A percentile compares a stretch with the other conserved stretches of the same genome.
These are phyloP conservation scores for Perithous albicinctus DNA, from an alignment of 2,888 invertebrate species.

Conservation along the genomic window DNA sequence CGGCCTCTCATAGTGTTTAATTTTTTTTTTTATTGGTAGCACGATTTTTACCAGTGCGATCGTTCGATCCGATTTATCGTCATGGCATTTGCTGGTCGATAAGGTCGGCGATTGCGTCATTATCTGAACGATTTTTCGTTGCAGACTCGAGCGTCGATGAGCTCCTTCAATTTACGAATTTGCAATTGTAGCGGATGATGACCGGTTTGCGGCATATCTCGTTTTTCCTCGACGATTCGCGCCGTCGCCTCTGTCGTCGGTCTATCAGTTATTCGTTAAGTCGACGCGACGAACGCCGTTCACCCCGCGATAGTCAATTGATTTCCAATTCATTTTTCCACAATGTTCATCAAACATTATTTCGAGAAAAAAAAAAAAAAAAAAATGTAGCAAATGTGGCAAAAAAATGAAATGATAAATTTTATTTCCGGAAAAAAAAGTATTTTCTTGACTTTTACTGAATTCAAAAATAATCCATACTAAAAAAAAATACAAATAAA, in stretches of 20 bases:
- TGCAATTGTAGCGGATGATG: conserved; percentile 18
- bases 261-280: neutral
- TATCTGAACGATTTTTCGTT: conserved; percentile 71
- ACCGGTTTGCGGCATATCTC: conserved; percentile 27
- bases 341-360: neutral
- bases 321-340: neutral
- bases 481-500: no score
- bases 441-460: no score
- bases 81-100: conserved; percentile 78
- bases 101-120: conserved; percentile 82
- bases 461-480: neutral
- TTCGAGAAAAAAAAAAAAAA: neutral
- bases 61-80: conserved; percentile 79
- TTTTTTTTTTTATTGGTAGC: no score
- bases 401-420: neutral
- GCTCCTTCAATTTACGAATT: conserved; percentile 40
- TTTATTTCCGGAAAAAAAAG: neutral
- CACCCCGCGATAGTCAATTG: neutral
- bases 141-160: conserved; percentile 35
- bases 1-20: no score
- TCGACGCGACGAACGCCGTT: neutral
- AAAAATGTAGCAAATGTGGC: neutral
- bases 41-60: conserved; percentile 77
- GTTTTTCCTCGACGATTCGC: conserved; percentile 11
- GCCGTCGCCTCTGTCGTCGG: neutral